Conservation (phyloP, 2,113 vertebrate species). For the Zootoca vivipara region DNA sequence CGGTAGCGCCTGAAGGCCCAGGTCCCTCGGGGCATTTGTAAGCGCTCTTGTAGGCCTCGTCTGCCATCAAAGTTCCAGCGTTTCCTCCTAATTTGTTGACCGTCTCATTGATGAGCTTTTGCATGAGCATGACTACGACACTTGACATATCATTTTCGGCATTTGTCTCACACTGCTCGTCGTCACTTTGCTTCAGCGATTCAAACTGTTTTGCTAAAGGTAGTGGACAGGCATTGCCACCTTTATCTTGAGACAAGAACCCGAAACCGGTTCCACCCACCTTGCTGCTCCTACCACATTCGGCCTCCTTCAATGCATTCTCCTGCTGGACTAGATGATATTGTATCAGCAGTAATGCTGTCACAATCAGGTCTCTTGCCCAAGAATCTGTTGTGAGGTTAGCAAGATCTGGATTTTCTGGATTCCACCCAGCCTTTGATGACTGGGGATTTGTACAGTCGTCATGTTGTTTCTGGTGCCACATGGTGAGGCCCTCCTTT, state of each 20-base stretch:
- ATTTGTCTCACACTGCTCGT: slow-evolving; percentile 16
- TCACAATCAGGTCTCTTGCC: slow-evolving; percentile 62
- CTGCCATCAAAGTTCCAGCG: neutral
- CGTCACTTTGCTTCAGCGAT: slow-evolving; percentile 27
- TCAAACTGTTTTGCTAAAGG: slow-evolving; percentile 1
- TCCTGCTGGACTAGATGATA: slow-evolving; percentile 60
- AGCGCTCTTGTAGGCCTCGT: slow-evolving; percentile 21
- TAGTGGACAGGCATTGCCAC: neutral
- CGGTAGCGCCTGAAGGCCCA: neutral
- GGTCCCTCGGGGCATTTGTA: neutral
- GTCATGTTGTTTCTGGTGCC: slow-evolving; percentile 57
- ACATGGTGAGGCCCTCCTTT: slow-evolving; percentile 61
- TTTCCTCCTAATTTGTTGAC: slow-evolving; percentile 29
- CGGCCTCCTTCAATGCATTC: slow-evolving; percentile 19
- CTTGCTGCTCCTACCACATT: slow-evolving; percentile 16
- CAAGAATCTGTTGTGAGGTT: slow-evolving; percentile 50
- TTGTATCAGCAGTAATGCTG: slow-evolving; percentile 53
- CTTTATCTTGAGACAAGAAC: neutral
- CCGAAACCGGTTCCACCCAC: slow-evolving; percentile 8
- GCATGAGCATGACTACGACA: neutral
- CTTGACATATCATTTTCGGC: neutral
- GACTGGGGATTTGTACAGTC: slow-evolving; percentile 33
- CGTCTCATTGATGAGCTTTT: slow-evolving; percentile 27
- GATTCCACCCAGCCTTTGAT: neutral
- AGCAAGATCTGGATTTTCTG: slow-evolving; percentile 41